A percentile compares a stretch with the other conserved stretches of the same genome.
Evolutionary conservation across 2,888 invertebrate genomes (phyloP).

Genomic region (Perithous albicinctus): DNA sequence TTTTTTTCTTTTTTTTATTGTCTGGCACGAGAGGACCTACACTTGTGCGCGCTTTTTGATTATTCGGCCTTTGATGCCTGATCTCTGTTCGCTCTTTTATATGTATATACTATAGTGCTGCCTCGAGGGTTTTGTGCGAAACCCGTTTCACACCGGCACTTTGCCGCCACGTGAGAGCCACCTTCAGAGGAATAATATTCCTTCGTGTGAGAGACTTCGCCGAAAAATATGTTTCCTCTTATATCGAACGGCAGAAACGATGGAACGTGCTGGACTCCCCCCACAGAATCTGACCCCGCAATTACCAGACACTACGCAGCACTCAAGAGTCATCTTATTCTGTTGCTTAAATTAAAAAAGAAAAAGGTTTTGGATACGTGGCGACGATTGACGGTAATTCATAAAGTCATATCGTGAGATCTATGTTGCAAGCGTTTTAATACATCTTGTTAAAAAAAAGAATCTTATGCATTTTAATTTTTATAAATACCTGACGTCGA

Average conservation of each 20-base stretch:
- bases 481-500: too few relatives aligned
- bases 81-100: slow-evolving; percentile 20
- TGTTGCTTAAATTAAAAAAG: not conserved
- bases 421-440: not conserved
- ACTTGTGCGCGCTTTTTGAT: slow-evolving; percentile 45
- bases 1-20: slow-evolving; percentile 28
- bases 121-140: slow-evolving; percentile 43
- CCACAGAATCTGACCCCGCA: slow-evolving; percentile 21
- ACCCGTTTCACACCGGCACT: slow-evolving; percentile 60
- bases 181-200: slow-evolving; percentile 39
- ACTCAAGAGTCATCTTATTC: not conserved
- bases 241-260: slow-evolving; percentile 33
- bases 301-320: slow-evolving; percentile 11
- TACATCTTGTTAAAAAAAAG: too few relatives aligned
- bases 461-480: too few relatives aligned
- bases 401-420: not conserved
- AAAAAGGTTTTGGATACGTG: not conserved
- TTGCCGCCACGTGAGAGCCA: slow-evolving; percentile 48
- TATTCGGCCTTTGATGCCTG: slow-evolving; percentile 49
- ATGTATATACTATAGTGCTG: slow-evolving; percentile 15
- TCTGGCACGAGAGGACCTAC: slow-evolving; percentile 19
- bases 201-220: slow-evolving; percentile 13
- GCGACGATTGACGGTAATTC: not conserved
- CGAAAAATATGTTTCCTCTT: slow-evolving; percentile 42
- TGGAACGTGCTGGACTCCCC: slow-evolving; percentile 14